phyloP scores from a whole-genome alignment of 2,797 vertebrate genomes.

The Chiroxiphia lanceolata region DNA sequence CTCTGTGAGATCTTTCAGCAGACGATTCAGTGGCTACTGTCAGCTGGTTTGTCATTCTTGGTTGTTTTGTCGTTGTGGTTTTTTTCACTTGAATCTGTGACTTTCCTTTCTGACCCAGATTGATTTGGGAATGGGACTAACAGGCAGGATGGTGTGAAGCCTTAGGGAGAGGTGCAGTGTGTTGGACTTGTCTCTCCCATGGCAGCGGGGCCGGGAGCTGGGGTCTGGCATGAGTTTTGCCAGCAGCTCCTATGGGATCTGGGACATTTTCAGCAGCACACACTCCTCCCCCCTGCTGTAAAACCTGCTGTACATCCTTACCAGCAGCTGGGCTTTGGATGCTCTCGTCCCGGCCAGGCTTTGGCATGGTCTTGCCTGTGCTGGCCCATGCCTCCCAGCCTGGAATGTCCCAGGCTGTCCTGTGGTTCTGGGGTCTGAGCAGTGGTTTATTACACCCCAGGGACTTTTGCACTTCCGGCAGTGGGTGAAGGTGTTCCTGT shows the following conservation, averaged over 20 bases:
- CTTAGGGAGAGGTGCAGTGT: background rate
- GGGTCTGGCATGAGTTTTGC: background rate
- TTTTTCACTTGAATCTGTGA: background rate
- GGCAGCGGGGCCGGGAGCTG: fast-evolving
- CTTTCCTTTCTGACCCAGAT: background rate
- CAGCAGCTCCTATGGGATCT: fast-evolving
- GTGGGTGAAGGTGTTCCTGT: background rate
- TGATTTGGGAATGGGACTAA: background rate
- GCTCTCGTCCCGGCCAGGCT: background rate
- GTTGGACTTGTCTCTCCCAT: background rate
- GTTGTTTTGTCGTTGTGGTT: background rate
- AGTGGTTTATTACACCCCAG: fast-evolving
- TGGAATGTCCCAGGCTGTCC: fast-evolving
- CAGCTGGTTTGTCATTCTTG: background rate
- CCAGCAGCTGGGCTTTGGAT: fast-evolving
- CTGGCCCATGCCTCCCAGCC: fast-evolving
- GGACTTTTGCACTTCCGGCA: background rate
- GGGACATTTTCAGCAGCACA: background rate
- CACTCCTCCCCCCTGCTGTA: fast-evolving
- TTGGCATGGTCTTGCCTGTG: fast-evolving
- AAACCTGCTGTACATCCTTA: fast-evolving
- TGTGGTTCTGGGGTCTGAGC: background rate
- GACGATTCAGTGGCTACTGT: conserved; percentile 30
- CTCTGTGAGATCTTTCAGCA: conserved; percentile 55
- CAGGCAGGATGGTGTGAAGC: background rate